Base-by-base conservation (phyloP, 2,888 invertebrate species). In the Polyommatus icarus region DNA sequence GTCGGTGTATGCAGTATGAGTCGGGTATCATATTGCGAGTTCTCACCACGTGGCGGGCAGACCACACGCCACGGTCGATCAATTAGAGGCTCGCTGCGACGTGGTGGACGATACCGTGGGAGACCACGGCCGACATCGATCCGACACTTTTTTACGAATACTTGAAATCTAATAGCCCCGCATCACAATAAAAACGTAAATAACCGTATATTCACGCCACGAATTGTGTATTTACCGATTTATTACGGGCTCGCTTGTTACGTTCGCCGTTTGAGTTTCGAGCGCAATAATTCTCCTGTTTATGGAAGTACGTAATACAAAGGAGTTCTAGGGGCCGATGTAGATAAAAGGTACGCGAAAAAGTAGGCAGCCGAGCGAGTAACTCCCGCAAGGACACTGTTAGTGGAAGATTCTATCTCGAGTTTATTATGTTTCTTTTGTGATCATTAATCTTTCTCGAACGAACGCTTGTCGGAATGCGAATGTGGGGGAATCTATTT, bases 371-470 rank as follows among this genome's bases (percentile, higher is more conserved):
- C 88, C 87, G 86, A 92, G 92, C 92, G 93, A 93, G 93, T 93
- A 93, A 91, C 92, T 92, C 92, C 92, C 93, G 86, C 93, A 93
- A 93, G 93, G 93, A 94, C 93, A 93, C 93, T 90, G 93, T 93
- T 93, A 93, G 93, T 91, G 91, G 93, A 86, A 93, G 93, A 94
- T 94, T 91, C 91, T 93, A 94, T 94, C 93, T 93, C 89, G 90
- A 91, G 90, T 93, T 93, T 94, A 93, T 94, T 94, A 93, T 93
- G 93, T 94, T 94, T 93, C 93, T 93, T 94, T 93, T 94, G 93
- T 93, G 94, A 93, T 93, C 94, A 94, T 94, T 94, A 94, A 94
- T 94, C 94, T 94, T 93, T 93, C 92, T 92, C 92, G 93, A 93
- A 92, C 93, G 94, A 93, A 94, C 92, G 94, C 93, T 93, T 93